These are phyloP conservation scores for Setophaga coronata DNA, from an alignment of 2,113 vertebrate genomes.

Conservation along the genomic window DNA sequence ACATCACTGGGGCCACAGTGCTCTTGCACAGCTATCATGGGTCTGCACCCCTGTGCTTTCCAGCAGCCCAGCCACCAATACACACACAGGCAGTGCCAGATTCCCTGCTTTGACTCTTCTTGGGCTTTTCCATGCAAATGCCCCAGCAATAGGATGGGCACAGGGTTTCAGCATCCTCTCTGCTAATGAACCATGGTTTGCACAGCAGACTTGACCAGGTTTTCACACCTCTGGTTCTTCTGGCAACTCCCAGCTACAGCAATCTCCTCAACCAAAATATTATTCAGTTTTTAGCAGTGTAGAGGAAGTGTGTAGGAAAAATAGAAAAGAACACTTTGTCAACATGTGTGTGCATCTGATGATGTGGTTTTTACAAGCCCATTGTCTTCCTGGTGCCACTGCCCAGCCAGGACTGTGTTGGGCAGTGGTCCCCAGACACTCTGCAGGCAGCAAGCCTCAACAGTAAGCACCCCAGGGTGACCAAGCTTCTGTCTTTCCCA, in stretches of 20 bases:
- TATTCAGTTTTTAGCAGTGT: not conserved
- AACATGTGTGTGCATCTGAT: not conserved
- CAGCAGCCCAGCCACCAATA: rapidly evolving
- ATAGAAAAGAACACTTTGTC: not conserved
- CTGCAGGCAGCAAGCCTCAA: not conserved
- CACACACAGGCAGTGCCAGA: rapidly evolving
- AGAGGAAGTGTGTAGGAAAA: not conserved
- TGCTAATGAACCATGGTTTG: not conserved
- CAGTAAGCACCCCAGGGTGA: not conserved
- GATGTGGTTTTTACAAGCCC: not conserved
- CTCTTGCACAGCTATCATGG: not conserved
- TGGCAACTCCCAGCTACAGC: not conserved
- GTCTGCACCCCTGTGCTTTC: not conserved
- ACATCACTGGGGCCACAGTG: not conserved
- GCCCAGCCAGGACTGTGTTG: no score
- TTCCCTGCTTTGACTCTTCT: not conserved
- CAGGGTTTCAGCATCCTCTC: not conserved
- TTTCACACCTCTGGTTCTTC: not conserved
- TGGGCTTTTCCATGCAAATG: not conserved
- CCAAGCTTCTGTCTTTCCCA: not conserved
- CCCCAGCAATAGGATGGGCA: not conserved
- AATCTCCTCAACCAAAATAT: not conserved
- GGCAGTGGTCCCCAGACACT: rapidly evolving
- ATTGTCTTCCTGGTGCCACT: not conserved
- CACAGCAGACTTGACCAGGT: not conserved